Conservation (phyloP, 2,797 vertebrate species). For the Ptychadena robeensis region DNA sequence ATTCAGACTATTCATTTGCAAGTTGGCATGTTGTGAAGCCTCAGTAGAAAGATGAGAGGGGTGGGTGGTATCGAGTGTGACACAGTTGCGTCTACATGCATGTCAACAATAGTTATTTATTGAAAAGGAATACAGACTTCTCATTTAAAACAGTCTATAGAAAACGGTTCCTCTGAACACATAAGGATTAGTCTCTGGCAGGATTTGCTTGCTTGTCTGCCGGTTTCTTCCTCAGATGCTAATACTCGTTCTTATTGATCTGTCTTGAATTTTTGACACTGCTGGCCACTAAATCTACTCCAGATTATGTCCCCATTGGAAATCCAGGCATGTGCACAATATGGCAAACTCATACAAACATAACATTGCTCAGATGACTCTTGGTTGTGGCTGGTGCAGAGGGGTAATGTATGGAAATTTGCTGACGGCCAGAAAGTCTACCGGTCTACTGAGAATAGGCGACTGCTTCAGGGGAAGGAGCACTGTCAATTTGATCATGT, state of each 20-base stretch:
- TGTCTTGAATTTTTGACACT: neutral
- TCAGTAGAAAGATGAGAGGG: slow-evolving; percentile 14
- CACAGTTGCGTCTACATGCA: slow-evolving; percentile 15
- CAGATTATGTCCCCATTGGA: neutral
- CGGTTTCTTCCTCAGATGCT: neutral
- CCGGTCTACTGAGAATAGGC: neutral
- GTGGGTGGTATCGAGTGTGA: slow-evolving; percentile 14
- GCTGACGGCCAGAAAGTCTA: neutral
- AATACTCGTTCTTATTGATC: neutral
- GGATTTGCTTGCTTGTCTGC: slow-evolving; percentile 10
- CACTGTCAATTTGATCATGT: neutral
- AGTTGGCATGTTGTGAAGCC: slow-evolving; percentile 19
- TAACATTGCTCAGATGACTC: no score
- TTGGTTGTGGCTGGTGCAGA: neutral
- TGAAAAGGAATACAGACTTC: slow-evolving; percentile 13
- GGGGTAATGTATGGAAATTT: neutral
- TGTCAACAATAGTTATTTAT: slow-evolving; percentile 21
- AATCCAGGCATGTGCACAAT: neutral
- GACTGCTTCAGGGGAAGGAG: neutral
- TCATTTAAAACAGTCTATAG: neutral
- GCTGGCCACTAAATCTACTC: neutral
- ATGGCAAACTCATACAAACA: neutral
- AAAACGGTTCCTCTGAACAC: neutral
- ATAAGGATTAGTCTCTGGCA: neutral
- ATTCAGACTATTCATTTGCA: slow-evolving; percentile 42